phyloP scores from a whole-genome alignment of 2,113 vertebrate species.

The Urocolius indicus region DNA sequence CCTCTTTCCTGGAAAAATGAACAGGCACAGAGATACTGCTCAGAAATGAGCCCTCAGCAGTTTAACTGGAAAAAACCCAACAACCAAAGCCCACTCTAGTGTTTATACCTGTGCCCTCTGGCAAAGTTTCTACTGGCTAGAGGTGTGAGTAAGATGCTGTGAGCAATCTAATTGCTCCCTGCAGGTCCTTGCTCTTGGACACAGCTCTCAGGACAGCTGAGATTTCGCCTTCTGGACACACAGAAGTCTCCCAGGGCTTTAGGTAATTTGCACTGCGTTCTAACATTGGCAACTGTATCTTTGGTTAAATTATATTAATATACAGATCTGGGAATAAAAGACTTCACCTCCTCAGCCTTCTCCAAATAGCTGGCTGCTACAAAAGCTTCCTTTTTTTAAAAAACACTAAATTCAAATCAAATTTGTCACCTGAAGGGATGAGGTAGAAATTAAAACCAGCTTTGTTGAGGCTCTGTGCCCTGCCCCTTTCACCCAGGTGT shows the following conservation, averaged over 20 bases:
- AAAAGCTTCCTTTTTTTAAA: neutral
- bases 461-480: conserved; percentile 11
- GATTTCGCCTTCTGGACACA: conserved; percentile 73
- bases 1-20: conserved; percentile 34
- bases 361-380: neutral
- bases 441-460: conserved; percentile 41
- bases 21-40: conserved; percentile 46
- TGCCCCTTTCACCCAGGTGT: conserved; percentile 3
- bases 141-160: conserved; percentile 71
- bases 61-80: conserved; percentile 70
- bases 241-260: conserved; percentile 63
- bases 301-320: conserved; percentile 69
- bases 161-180: conserved; percentile 78
- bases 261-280: conserved; percentile 62
- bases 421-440: conserved; percentile 45
- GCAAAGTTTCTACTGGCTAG: conserved; percentile 69
- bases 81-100: conserved; percentile 55
- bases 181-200: conserved; percentile 73
- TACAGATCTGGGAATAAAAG: conserved; percentile 43
- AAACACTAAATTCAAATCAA: conserved; percentile 39
- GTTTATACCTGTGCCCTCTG: conserved; percentile 73
- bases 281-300: conserved; percentile 65
- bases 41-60: conserved; percentile 73
- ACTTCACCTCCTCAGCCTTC: conserved; percentile 11
- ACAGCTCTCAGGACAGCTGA: conserved; percentile 72